phyloP scores from a whole-genome alignment of 2,888 invertebrate genomes.

The Adelognathus sp. region DNA sequence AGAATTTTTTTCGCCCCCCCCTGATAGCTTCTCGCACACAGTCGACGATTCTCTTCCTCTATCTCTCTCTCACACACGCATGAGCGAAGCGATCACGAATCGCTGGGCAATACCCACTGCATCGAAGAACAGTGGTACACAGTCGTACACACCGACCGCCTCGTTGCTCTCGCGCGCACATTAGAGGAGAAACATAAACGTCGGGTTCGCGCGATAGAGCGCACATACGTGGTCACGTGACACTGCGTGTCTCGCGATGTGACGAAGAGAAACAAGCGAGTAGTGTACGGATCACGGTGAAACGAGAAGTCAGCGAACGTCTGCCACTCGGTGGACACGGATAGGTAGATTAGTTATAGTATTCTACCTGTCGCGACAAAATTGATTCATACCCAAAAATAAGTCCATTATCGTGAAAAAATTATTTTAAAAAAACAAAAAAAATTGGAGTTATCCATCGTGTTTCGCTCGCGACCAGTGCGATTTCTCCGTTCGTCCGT shows the following conservation, averaged over 20 bases:
- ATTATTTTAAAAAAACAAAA: too few relatives aligned
- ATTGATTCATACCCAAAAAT: too few relatives aligned
- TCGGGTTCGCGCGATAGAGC: background rate
- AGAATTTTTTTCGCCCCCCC: background rate
- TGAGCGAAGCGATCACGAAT: background rate
- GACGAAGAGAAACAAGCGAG: conserved; percentile 5
- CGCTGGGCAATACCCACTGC: background rate
- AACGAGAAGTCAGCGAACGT: conserved; percentile 1
- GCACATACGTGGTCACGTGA: too few relatives aligned
- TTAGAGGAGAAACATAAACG: background rate
- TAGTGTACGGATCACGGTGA: background rate
- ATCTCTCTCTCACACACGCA: too few relatives aligned
- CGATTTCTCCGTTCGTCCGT: too few relatives aligned
- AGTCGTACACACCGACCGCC: background rate
- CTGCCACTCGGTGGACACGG: background rate
- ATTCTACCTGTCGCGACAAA: too few relatives aligned
- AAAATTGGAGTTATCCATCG: too few relatives aligned
- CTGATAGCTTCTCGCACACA: background rate
- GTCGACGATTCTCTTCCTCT: too few relatives aligned
- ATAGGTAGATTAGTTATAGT: background rate
- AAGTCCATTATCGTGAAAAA: background rate
- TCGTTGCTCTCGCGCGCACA: background rate
- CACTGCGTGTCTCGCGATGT: background rate
- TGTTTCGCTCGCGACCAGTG: too few relatives aligned
- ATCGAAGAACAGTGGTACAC: background rate